Evolutionary conservation across 2,888 invertebrate species (phyloP).

Genomic region (Drosophila recens): DNA sequence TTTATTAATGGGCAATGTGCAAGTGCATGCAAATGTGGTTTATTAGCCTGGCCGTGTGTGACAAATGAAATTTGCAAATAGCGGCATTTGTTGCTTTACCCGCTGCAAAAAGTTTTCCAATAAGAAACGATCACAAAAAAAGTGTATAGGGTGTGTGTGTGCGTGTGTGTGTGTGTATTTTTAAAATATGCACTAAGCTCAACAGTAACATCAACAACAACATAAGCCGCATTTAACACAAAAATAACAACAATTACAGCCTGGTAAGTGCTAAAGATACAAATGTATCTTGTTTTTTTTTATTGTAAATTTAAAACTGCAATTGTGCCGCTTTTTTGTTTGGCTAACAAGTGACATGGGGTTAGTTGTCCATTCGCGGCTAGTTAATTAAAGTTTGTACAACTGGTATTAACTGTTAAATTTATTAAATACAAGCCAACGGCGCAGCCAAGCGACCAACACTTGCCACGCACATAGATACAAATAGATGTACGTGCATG

Average conservation of each 20-base stretch:
- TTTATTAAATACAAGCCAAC: slow-evolving; percentile 64
- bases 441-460: slow-evolving; percentile 47
- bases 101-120: slow-evolving; percentile 35
- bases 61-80: slow-evolving; percentile 67
- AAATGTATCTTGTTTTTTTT: slow-evolving; percentile 10
- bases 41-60: slow-evolving; percentile 48
- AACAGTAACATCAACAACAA: slow-evolving; percentile 15
- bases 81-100: slow-evolving; percentile 34
- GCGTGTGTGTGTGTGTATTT: slow-evolving; percentile 44
- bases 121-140: slow-evolving; percentile 38
- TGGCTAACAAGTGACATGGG: slow-evolving; percentile 21
- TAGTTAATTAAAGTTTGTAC: slow-evolving; percentile 68
- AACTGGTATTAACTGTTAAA: slow-evolving; percentile 80
- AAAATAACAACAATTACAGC: slow-evolving; percentile 25
- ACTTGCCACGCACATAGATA: slow-evolving; percentile 52
- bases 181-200: slow-evolving; percentile 56
- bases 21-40: slow-evolving; percentile 74
- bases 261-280: slow-evolving; percentile 40
- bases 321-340: slow-evolving; percentile 2
- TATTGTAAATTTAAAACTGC: slow-evolving; percentile 7
- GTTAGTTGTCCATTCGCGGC: slow-evolving; percentile 28
- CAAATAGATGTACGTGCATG: background rate
- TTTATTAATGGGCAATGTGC: slow-evolving; percentile 57
- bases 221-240: slow-evolving; percentile 23
- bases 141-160: slow-evolving; percentile 16